Base-by-base conservation (phyloP, 1,140 invertebrate genomes). In the Drosophila seguyi region DNA sequence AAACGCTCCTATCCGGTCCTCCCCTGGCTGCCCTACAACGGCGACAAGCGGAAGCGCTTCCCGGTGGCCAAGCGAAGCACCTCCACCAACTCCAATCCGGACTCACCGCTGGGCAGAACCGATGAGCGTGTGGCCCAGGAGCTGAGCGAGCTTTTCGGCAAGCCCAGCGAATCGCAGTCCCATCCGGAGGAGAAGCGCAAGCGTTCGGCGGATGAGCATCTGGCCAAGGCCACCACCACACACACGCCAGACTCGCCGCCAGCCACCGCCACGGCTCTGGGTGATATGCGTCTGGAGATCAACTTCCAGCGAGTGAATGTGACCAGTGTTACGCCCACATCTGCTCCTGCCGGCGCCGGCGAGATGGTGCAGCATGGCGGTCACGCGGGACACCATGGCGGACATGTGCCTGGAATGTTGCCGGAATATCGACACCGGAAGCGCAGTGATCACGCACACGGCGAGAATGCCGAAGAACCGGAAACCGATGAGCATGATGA, bases 21-120 rank as follows among this genome's bases (percentile, higher is more conserved):
- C 0, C 92, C 92, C n/a, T 93, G 92, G 92, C 56, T 93, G 38
- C 92, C 92, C 20, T 91, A 91, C 44, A 80, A 87, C n/a, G 67
- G 53, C 4, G 86, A 91, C 47, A 91, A 90, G 44, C 79, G 94
- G 77, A 95, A 95, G 93, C 93, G 94, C 4, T 95, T 95, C 81
- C 94, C 95, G 16, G 94, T 95, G n/a, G 93, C 94, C 25, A 95
- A 95, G 91, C 92, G 95, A 34, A 93, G 93, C 2, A 82, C 81
- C 79, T 92, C 16, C 92, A 92, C 16, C 92, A 92, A 42, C 45
- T 38, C 31, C 39, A 56, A 31, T 8, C 76, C 77, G 1, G 67
- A 78, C 20, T 57, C 79, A 3, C 63, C 77, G 7, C 50, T 84
- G 20, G 75, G 50, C 52, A 81, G 90, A 47, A 92, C 91, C 18